Evolutionary conservation across 2,113 vertebrate species (phyloP), one percentile per base, ranked within the genome.

Genomic region (Spea bombifrons): DNA sequence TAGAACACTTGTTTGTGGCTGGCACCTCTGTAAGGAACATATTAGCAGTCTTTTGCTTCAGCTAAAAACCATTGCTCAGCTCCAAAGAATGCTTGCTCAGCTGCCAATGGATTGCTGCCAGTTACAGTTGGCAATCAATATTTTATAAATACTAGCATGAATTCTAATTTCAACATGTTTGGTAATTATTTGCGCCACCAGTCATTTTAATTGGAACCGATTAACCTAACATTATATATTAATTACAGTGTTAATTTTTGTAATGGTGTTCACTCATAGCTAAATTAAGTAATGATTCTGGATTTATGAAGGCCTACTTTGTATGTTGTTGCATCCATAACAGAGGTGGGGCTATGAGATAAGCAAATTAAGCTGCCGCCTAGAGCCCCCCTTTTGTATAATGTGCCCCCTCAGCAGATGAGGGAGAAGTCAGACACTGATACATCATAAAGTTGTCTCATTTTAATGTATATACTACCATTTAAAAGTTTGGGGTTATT

Each of bases 181-280:
- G 52, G 70, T 74, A 80, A 80, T 80, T 74, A 74, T 80, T 73
- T 80, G 77, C 70, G 73, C 64, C 46, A 49, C n/a, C 64, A 68
- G 71, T 66, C 43, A 67, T 68, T 59, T 50, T 74, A 72, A 78
- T 78, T 78, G 59, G 30, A 68, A 44, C 85, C 86, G 86, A 88
- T 86, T 87, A 86, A 84, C 85, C 46, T 61, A 55, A 72, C 82
- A 86, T 86, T 55, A 66, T 57, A 73, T 44, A 73, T 67, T 80
- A 79, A 66, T 73, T 66, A 57, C n/a, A 16, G 43, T 10, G 7
- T 72, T 13, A 72, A 6, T 55, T 65, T 71, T 47, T 66, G 17
- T 65, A 66, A 46, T 46, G 10, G 1, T 8, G 50, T 66, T 52
- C 49, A 67, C 47, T 8, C 46, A 66, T 53, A 55, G 53, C 16